Conservation (phyloP, 2,888 invertebrate species). For the Andrena marginata region DNA sequence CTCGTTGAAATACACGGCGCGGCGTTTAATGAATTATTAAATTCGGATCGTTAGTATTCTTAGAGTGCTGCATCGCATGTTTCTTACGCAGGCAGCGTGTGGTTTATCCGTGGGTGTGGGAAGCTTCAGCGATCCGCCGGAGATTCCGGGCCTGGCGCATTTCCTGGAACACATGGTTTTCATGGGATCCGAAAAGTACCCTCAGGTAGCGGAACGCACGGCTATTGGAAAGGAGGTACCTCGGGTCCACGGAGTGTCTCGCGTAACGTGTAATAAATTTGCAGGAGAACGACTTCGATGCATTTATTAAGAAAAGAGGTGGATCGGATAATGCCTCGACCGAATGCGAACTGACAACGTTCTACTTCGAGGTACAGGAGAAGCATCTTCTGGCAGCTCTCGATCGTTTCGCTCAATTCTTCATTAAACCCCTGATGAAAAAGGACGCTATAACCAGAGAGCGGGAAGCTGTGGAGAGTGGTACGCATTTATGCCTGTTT, state of each 20-base stretch:
- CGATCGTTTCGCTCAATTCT: constrained; percentile 95
- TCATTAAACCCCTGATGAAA: constrained; percentile 94
- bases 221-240: no score
- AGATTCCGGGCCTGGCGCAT: constrained; percentile 93
- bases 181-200: constrained; percentile 96
- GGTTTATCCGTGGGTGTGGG: constrained; percentile 92
- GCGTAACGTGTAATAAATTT: constrained; percentile 18
- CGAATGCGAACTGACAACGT: constrained; percentile 94
- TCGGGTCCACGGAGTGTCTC: not conserved
- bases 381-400: constrained; percentile 91
- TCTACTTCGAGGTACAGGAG: constrained; percentile 95
- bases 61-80: constrained; percentile 28
- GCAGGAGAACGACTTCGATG: constrained; percentile 83
- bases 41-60: constrained; percentile 30
- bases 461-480: constrained; percentile 94
- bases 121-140: constrained; percentile 91
- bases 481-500: constrained; percentile 82
- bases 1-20: not conserved
- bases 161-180: constrained; percentile 97
- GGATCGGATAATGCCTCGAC: constrained; percentile 95
- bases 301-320: constrained; percentile 89
- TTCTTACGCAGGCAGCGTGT: constrained; percentile 88
- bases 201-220: constrained; percentile 87
- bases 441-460: constrained; percentile 94
- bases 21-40: not conserved